Conservation (phyloP, 2,888 invertebrate genomes). For the Agapostemon virescens region DNA sequence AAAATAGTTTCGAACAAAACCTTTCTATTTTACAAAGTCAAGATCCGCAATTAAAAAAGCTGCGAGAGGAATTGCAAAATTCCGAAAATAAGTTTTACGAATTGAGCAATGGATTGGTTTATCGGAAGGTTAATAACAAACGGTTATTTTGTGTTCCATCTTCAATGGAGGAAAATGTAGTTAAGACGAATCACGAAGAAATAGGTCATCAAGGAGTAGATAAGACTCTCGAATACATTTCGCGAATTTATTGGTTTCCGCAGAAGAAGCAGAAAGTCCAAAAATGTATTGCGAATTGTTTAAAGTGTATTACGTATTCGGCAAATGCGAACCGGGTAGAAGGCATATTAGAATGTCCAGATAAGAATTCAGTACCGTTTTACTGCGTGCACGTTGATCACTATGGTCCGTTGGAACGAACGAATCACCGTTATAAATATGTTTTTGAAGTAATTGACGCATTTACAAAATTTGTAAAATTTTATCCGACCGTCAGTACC, state of each 20-base stretch:
- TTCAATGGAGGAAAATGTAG: conserved; percentile 12
- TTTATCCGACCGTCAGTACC: not conserved
- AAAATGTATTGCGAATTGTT: conserved; percentile 6
- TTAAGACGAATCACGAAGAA: conserved; percentile 13
- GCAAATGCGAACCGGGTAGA: conserved; percentile 6
- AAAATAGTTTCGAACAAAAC: conserved; percentile 19
- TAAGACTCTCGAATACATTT: conserved; percentile 21
- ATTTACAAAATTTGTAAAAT: not conserved
- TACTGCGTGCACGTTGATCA: conserved; percentile 1
- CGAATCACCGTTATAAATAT: not conserved
- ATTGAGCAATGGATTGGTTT: conserved; percentile 14
- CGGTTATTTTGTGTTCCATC: conserved; percentile 18
- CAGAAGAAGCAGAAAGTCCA: not conserved
- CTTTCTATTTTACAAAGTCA: conserved; percentile 11
- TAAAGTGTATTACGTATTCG: conserved; percentile 17
- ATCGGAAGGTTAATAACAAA: conserved; percentile 4
- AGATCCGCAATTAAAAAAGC: too few relatives aligned
- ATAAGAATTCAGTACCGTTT: not conserved
- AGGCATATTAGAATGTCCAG: not conserved
- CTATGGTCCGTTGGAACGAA: not conserved
- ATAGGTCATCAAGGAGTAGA: conserved; percentile 18
- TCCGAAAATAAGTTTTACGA: conserved; percentile 11
- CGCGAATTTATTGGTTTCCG: conserved; percentile 23
- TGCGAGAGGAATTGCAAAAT: too few relatives aligned
- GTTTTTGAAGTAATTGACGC: not conserved